Percentiles rank a stretch among this genome's conserved stretches.
Conservation (phyloP, 2,888 invertebrate species). For the Agonopterix heracliana region DNA sequence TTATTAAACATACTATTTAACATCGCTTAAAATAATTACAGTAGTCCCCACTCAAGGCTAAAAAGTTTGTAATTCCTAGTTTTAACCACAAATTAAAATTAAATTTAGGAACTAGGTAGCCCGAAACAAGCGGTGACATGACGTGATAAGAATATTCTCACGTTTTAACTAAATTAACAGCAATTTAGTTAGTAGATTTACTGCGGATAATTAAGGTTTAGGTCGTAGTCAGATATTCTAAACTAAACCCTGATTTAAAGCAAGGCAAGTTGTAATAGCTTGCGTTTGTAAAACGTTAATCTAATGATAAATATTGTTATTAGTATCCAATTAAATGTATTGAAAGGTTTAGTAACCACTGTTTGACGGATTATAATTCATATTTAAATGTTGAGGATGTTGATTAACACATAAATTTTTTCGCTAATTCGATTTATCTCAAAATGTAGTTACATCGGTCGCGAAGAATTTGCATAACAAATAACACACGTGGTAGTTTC, state of each 20-base stretch:
- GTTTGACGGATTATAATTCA: too few relatives aligned
- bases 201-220: constrained; percentile 9
- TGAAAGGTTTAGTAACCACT: too few relatives aligned
- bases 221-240: neutral
- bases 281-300: constrained; percentile 5
- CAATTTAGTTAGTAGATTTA: constrained; percentile 9
- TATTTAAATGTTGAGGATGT: too few relatives aligned
- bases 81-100: neutral
- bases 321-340: constrained; percentile 2
- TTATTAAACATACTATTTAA: too few relatives aligned
- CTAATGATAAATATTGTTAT: constrained; percentile 6
- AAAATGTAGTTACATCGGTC: too few relatives aligned
- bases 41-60: too few relatives aligned
- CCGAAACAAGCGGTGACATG: neutral
- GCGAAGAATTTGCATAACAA: too few relatives aligned
- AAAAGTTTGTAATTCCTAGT: neutral
- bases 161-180: constrained; percentile 11
- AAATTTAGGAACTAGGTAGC: neutral
- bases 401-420: too few relatives aligned
- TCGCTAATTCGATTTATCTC: too few relatives aligned
- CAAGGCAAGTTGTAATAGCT: neutral
- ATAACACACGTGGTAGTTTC: too few relatives aligned
- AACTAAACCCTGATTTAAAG: neutral
- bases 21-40: too few relatives aligned
- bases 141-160: constrained; percentile 13